These are phyloP conservation scores for Hemibagrus wyckioides DNA, from an alignment of 2,113 vertebrate genomes.

Conservation along the genomic window DNA sequence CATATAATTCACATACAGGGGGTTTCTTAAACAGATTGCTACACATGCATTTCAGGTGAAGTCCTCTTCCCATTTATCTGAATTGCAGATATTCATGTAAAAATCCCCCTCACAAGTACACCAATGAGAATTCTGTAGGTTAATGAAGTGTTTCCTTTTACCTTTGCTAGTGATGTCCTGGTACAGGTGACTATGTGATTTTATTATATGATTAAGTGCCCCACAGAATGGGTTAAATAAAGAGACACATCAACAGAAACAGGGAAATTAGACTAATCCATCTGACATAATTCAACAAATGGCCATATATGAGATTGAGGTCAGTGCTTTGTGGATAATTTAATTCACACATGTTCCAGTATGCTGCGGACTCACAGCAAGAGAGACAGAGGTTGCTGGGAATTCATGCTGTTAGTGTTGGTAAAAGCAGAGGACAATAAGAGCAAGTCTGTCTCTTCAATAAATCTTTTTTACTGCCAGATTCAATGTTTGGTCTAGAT, in stretches of 20 bases:
- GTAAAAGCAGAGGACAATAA: not conserved
- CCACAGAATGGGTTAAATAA: not conserved
- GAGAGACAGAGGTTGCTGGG: not conserved
- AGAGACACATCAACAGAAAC: not conserved
- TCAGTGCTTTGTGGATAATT: not conserved
- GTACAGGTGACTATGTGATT: not conserved
- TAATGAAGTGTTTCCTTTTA: not conserved
- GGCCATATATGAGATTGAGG: not conserved
- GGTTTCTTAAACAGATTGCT: not conserved
- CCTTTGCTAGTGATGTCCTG: not conserved
- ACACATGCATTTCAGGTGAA: not conserved
- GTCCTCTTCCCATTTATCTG: not conserved
- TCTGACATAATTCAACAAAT: not conserved
- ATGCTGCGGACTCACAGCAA: not conserved
- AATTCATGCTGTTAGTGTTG: not conserved
- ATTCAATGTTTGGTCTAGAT: not conserved
- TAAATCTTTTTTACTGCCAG: not conserved
- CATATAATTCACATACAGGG: conserved; percentile 25
- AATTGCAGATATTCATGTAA: conserved; percentile 65
- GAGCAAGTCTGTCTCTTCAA: not conserved
- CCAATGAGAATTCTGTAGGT: not conserved
- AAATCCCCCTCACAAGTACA: conserved; percentile 64
- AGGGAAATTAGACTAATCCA: not conserved
- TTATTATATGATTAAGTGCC: not conserved
- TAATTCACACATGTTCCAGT: not conserved